Conservation (phyloP, 2,888 invertebrate genomes). For the Latrodectus hesperus region DNA sequence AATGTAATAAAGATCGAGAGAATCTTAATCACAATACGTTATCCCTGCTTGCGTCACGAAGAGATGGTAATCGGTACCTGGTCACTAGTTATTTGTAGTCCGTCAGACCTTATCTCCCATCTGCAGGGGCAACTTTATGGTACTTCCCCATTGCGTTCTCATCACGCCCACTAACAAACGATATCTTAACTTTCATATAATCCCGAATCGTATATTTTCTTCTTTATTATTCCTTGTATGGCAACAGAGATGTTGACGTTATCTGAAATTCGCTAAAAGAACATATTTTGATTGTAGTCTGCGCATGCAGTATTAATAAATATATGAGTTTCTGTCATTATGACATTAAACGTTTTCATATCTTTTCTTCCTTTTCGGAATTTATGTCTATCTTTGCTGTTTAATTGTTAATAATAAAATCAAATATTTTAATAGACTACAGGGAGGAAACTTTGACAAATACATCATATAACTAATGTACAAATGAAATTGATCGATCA, state of each 20-base stretch:
- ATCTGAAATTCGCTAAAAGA: neutral
- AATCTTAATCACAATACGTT: conserved; percentile 1
- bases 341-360: no score
- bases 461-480: no score
- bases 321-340: no score
- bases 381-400: no score
- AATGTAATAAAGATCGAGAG: neutral
- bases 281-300: no score
- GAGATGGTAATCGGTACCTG: conserved; percentile 31
- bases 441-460: no score
- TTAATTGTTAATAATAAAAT: no score
- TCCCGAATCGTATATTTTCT: conserved; percentile 10
- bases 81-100: conserved; percentile 17
- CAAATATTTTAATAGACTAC: no score
- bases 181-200: conserved; percentile 15
- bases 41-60: conserved; percentile 14
- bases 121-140: conserved; percentile 9
- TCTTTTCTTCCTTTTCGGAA: no score
- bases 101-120: conserved; percentile 29
- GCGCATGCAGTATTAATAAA: no score
- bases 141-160: conserved; percentile 13
- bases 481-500: no score
- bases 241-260: conserved; percentile 9
- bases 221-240: neutral
- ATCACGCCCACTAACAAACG: conserved; percentile 15